Evolutionary conservation across 2,888 invertebrate species (phyloP), one percentile per base, ranked within the genome.

Genomic region (Glaucopsyche alexis): DNA sequence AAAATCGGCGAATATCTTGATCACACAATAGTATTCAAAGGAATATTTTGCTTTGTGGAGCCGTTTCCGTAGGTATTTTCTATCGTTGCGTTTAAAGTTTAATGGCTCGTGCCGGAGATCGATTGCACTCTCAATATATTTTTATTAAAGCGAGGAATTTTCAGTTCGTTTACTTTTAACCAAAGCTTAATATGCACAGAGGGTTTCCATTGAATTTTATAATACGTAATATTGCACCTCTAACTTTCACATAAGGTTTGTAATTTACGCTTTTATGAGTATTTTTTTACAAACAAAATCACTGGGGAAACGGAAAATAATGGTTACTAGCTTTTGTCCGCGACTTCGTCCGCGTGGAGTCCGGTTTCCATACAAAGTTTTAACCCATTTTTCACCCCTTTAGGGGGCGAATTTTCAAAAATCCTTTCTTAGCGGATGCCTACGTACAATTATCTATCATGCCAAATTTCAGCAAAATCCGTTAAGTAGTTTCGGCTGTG

Each of bases 121-220:
- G 72, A 73, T 75, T 72, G 72, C 71, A 73, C 47, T 65, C 49
- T 79, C 87, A 82, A 87, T 90, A 86, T 85, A 88, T 87, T 89
- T 89, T 89, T 89, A 89, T 89, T 86, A 85, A 80, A 82, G 79
- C 80, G 81, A 81, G 83, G 82, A 85, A 82, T 87, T 86, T 86
- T 83, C 85, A 86, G 84, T 84, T 84, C 76, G 75, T 77, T 78
- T 77, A 73, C 71, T 75, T 75, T 76, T 73, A 74, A 75, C 74
- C 52, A 70, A 50, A 72, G 50, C 66, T 72, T 40, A 40, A 71
- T 45, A 71, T 72, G 66, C 72, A 72, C 65, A 66, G n/a, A 72
- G 72, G 38, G 9, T 11, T 40, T 29, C 50, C 65, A 50, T 72
- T 47, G 42, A 67, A 47, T 45, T 16, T 67, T 42, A 67, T 67